Conservation (phyloP, 2,113 vertebrate species). For the Sinocyclocheilus anophthalmus region DNA sequence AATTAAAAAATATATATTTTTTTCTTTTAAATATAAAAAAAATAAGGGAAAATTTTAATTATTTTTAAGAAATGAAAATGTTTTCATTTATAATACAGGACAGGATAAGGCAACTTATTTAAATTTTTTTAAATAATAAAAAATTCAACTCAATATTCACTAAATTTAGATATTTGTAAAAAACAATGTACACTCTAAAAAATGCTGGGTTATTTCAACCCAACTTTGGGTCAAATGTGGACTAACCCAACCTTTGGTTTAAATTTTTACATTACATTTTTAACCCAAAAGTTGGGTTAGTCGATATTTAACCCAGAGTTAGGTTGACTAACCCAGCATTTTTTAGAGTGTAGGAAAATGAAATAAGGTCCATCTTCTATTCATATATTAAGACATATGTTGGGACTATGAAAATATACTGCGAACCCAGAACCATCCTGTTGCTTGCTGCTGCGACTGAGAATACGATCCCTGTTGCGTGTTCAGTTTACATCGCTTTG, state of each 20-base stretch:
- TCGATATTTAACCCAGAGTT: no score
- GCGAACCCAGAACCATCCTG: not conserved
- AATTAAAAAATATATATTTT: not conserved
- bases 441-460: slow-evolving; percentile 27
- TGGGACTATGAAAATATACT: not conserved
- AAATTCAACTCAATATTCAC: not conserved
- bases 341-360: not conserved
- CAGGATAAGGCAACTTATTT: not conserved
- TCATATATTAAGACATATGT: not conserved
- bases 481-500: slow-evolving; percentile 57
- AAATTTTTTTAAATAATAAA: no score
- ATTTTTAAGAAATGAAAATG: not conserved
- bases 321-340: no score
- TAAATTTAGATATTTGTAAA: not conserved
- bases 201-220: no score
- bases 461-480: slow-evolving; percentile 33
- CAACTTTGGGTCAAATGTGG: no score
- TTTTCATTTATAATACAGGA: not conserved
- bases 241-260: no score
- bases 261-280: no score
- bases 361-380: not conserved
- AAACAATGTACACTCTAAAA: no score
- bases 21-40: not conserved
- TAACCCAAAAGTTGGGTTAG: no score
- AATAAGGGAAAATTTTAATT: no score